phyloP scores from a whole-genome alignment of 92 coral and sea anemone genomes.

The Bergia puertoricense region DNA sequence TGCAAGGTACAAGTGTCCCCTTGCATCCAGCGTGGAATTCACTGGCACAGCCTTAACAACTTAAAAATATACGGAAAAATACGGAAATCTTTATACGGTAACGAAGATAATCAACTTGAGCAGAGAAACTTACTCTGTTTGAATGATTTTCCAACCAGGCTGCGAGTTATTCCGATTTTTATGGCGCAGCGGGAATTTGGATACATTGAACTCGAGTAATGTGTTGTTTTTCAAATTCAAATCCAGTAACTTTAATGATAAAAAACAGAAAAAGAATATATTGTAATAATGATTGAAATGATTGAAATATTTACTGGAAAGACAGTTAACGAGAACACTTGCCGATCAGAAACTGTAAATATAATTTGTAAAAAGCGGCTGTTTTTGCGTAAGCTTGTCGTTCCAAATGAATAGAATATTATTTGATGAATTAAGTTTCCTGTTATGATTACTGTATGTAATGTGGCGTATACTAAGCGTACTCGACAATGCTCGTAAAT shows the following conservation, averaged over 20 bases:
- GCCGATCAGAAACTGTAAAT: slow-evolving; percentile 62
- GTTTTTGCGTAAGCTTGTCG: slow-evolving; percentile 49
- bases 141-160: neutral
- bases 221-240: slow-evolving; percentile 44
- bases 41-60: slow-evolving; percentile 61
- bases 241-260: slow-evolving; percentile 38
- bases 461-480: neutral
- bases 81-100: neutral
- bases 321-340: slow-evolving; percentile 26
- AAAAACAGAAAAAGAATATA: slow-evolving; percentile 49
- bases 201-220: slow-evolving; percentile 1
- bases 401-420: slow-evolving; percentile 43
- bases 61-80: neutral
- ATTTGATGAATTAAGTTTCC: slow-evolving; percentile 13
- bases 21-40: slow-evolving; percentile 80
- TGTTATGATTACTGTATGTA: slow-evolving; percentile 23
- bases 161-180: neutral
- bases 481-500: slow-evolving; percentile 30
- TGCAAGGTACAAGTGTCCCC: slow-evolving; percentile 68
- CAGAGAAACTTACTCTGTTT: neutral
- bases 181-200: neutral
- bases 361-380: slow-evolving; percentile 48
- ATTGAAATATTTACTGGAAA: slow-evolving; percentile 45
- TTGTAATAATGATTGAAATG: slow-evolving; percentile 48
- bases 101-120: neutral